Conservation (phyloP, 2,888 invertebrate species). For the Sylvicola cinctus region DNA sequence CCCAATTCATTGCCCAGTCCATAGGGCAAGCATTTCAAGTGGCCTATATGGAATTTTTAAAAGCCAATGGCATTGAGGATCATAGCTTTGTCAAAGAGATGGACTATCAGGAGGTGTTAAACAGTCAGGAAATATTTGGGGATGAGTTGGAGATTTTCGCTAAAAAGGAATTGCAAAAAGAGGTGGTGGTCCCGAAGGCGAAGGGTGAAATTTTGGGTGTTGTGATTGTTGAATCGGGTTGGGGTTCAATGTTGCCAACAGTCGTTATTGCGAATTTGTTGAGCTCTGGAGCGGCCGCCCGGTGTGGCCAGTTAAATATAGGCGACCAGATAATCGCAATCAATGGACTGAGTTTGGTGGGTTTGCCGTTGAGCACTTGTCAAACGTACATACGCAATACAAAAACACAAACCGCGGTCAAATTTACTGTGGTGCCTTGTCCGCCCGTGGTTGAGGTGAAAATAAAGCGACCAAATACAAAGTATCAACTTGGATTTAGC, state of each 20-base stretch:
- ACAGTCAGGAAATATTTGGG: slow-evolving; percentile 98
- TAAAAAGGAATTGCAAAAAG: slow-evolving; percentile 92
- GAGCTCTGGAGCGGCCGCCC: slow-evolving; percentile 89
- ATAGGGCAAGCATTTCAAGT: slow-evolving; percentile 99
- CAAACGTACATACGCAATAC: slow-evolving; percentile 98
- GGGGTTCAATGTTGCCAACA: slow-evolving; percentile 99
- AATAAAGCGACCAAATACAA: slow-evolving; percentile 96
- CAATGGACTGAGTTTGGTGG: slow-evolving; percentile 95
- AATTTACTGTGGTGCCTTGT: slow-evolving; percentile 96
- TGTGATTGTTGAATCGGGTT: slow-evolving; percentile 98
- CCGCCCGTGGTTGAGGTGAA: slow-evolving; percentile 99
- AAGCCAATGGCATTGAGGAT: slow-evolving; percentile 98
- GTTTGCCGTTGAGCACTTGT: slow-evolving; percentile 91
- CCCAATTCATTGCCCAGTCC: slow-evolving; percentile 97
- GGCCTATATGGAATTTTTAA: slow-evolving; percentile 98
- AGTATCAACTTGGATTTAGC: slow-evolving; percentile 98
- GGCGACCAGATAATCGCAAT: slow-evolving; percentile 99
- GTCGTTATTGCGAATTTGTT: slow-evolving; percentile 97
- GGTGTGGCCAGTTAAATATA: slow-evolving; percentile 95
- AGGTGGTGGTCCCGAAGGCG: slow-evolving; percentile 95
- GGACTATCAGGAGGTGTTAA: slow-evolving; percentile 98
- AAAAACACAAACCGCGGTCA: slow-evolving; percentile 95
- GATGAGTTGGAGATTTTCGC: slow-evolving; percentile 98
- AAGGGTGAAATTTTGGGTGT: slow-evolving; percentile 97
- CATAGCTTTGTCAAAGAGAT: slow-evolving; percentile 98